Evolutionary conservation across 2,888 invertebrate genomes (phyloP).

Genomic region (Synergus japonicus): DNA sequence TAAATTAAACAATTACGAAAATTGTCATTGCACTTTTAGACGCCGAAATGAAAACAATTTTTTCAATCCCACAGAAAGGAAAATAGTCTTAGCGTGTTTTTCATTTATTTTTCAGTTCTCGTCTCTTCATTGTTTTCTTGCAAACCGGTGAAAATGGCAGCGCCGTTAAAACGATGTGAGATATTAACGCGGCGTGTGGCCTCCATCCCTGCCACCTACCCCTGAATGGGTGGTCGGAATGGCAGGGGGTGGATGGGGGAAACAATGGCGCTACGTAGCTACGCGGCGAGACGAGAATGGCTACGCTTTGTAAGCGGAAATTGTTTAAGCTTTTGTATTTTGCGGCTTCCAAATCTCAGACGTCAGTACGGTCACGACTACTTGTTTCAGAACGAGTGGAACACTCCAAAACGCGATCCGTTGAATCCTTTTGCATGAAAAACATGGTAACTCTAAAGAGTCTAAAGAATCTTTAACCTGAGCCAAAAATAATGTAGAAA

Average conservation of each 20-base stretch:
- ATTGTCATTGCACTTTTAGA: not conserved
- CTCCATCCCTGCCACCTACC: slow-evolving; percentile 41
- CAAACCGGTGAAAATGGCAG: slow-evolving; percentile 45
- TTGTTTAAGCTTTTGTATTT: slow-evolving; percentile 73
- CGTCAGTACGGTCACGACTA: slow-evolving; percentile 54
- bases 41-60: not conserved
- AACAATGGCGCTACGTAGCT: slow-evolving; percentile 65
- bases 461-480: not conserved
- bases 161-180: slow-evolving; percentile 67
- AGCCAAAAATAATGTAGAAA: not conserved
- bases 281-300: slow-evolving; percentile 58
- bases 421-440: slow-evolving; percentile 17
- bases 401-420: slow-evolving; percentile 13
- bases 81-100: slow-evolving; percentile 35
- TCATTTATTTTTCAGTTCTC: slow-evolving; percentile 33
- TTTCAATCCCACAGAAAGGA: not conserved
- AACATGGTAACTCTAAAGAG: not conserved
- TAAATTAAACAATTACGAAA: not conserved
- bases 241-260: slow-evolving; percentile 39
- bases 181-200: slow-evolving; percentile 61
- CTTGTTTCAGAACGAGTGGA: slow-evolving; percentile 12
- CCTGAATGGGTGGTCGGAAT: slow-evolving; percentile 10
- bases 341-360: slow-evolving; percentile 72
- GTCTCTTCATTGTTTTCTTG: slow-evolving; percentile 42
- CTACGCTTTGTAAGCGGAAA: slow-evolving; percentile 68